These are phyloP conservation scores for Eufriesea mexicana DNA, from an alignment of 1,140 invertebrate genomes.

Conservation along the genomic window DNA sequence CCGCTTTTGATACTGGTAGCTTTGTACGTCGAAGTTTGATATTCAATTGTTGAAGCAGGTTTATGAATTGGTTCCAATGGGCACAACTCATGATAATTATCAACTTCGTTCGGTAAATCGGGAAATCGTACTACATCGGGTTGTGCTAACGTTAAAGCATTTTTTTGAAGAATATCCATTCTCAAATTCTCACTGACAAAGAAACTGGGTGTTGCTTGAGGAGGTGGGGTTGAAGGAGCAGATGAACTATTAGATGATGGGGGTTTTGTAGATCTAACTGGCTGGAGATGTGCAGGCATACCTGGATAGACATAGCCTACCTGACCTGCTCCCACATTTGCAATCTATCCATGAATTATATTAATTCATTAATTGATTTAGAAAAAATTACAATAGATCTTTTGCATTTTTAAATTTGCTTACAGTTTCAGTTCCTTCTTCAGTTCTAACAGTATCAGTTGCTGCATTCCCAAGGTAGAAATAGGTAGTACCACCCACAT, in stretches of 20 bases:
- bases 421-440: conserved; percentile 74
- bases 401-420: conserved; percentile 13
- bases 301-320: conserved; percentile 85
- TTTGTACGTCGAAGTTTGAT: conserved; percentile 94
- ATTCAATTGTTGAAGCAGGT: conserved; percentile 86
- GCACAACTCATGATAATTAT: conserved; percentile 94
- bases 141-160: conserved; percentile 88
- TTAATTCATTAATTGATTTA: background rate
- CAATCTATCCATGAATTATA: conserved; percentile 66
- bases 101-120: conserved; percentile 93
- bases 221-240: conserved; percentile 82
- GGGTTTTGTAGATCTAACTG: conserved; percentile 80
- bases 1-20: conserved; percentile 95
- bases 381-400: background rate
- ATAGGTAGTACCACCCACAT: conserved; percentile 96
- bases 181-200: conserved; percentile 90
- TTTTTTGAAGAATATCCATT: conserved; percentile 89
- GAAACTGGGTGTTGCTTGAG: conserved; percentile 82
- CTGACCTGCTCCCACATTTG: conserved; percentile 69
- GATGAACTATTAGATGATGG: conserved; percentile 78
- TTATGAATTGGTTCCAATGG: conserved; percentile 89
- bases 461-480: conserved; percentile 87
- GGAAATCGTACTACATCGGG: conserved; percentile 86
- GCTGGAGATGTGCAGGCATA: conserved; percentile 85
- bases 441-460: conserved; percentile 74